Conservation (phyloP, 2,113 vertebrate species). For the Dendropsophus ebraccatus region DNA sequence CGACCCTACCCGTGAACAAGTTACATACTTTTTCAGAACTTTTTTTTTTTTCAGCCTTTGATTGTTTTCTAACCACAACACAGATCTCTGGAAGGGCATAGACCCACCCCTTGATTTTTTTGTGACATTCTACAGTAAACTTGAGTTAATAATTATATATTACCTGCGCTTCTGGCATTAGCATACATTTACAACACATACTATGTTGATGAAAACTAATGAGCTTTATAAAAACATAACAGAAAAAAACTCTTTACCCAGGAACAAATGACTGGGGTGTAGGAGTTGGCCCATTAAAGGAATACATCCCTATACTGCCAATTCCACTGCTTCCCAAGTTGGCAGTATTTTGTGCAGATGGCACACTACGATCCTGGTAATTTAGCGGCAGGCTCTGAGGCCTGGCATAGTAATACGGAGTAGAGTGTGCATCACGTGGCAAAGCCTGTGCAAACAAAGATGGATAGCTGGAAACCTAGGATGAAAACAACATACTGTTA, state of each 20-base stretch:
- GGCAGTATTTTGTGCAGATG: constrained; percentile 75
- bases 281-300: constrained; percentile 84
- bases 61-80: too few species aligned
- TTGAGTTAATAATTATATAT: too few species aligned
- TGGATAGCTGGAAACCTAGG: constrained; percentile 87
- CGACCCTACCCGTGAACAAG: too few species aligned
- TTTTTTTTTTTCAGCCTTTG: too few species aligned
- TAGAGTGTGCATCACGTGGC: constrained; percentile 93
- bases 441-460: constrained; percentile 89
- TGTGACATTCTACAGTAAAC: too few species aligned
- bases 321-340: constrained; percentile 93
- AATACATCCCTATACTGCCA: constrained; percentile 85
- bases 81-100: too few species aligned
- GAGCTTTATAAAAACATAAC: not conserved
- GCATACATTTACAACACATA: too few species aligned
- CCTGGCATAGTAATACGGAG: constrained; percentile 91
- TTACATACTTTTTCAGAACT: not conserved
- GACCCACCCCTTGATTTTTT: too few species aligned
- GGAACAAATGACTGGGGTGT: constrained; percentile 85
- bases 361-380: constrained; percentile 83
- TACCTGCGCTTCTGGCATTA: not conserved
- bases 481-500: not conserved
- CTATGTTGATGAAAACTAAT: too few species aligned
- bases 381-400: constrained; percentile 89
- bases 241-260: constrained; percentile 75